Evolutionary conservation across 1,140 invertebrate genomes (phyloP), one percentile per base, ranked within the genome.

Genomic region (Pseudomyrmex flavicornis): DNA sequence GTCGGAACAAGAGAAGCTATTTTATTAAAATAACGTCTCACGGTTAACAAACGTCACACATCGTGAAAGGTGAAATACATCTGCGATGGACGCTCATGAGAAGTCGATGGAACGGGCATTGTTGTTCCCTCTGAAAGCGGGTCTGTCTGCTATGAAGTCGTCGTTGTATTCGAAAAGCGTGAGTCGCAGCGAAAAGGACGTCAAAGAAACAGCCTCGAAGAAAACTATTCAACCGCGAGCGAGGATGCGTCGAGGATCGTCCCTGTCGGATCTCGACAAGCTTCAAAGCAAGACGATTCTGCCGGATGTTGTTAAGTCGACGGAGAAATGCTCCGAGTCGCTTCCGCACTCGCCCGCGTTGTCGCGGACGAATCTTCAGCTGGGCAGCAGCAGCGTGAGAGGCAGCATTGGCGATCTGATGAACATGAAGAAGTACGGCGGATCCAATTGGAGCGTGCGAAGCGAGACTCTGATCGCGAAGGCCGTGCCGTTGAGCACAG

Each of bases 391-490:
- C 58, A 80, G 66, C 54, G 95, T 95, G 1, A 94, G 95, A 3
- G 96, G 96, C 2, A 97, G 96, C 83, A 97, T 97, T 56, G 97
- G 97, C 5, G 97, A 97, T 92, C 92, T 97, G 86, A 97, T 97
- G 97, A 97, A 97, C 91, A 88, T 96, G 86, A 96, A 96, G 90
- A 96, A 95, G 87, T 97, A 96, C 88, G 96, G 96, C 70, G 96
- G 96, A 20, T 96, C 96, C 87, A 95, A 94, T 84, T 96, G 95
- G 95, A 96, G 96, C 87, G 95, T 97, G 1, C 92, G 95, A 82
- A 96, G 93, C 94, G 96, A 97, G 89, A 96, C 95, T 48, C 92
- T 97, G 75, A 95, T 97, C 15, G 96, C 97, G 2, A 95, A 95
- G 80, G 95, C 96, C 5, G 96, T 97, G 7, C 97, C 97, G 0